Base-by-base conservation (phyloP, 2,888 invertebrate genomes). In the Allolobophora icterica region DNA sequence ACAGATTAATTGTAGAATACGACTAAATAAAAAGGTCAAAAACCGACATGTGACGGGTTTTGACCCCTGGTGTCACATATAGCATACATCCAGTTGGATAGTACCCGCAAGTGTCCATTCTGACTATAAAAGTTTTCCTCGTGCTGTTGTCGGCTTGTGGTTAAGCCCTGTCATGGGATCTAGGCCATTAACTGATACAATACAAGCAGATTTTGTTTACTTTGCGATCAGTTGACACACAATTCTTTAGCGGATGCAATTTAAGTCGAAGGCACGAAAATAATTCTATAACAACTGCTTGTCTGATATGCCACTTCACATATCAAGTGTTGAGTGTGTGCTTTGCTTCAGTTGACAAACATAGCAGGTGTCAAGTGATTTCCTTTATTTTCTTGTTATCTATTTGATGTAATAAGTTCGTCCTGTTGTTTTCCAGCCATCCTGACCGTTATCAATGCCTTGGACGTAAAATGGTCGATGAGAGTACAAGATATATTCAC, bases 401-500 rank as follows among this genome's bases (percentile, higher is more conserved):
- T n/a, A 71, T 1, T 71, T 71, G 30, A 52, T 52, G 11, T 24
- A 52, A 0, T 24, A 24, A 24, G 21, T 71, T 71, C 8, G 71
- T 71, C 11, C n/a, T 71, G 71, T 71, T 71, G 42, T 24, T 71
- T 71, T 71, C 91, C 96, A 99, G 99, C 98, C 96, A 96, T 99
- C 90, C 96, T 99, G 93, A 98, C 99, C 0, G 98, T 99, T 95
- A 97, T 99, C 94, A 99, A 99, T 96, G 99, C 99, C 96, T 98
- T 98, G 97, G 98, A 98, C 93, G 99, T 99, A 6, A 98, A 98
- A 95, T 98, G 98, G 96, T 98, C 99, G 0, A 99, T 99, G 5
- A 96, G 97, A 92, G 99, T 99, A 0, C 99, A 99, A 96, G 99
- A 99, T 95, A 97, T 98, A 94, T 99, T 99, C 96, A 99, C 99